These are phyloP conservation scores for Cryptus viduatorius DNA, from an alignment of 2,888 invertebrate species.

Conservation along the genomic window DNA sequence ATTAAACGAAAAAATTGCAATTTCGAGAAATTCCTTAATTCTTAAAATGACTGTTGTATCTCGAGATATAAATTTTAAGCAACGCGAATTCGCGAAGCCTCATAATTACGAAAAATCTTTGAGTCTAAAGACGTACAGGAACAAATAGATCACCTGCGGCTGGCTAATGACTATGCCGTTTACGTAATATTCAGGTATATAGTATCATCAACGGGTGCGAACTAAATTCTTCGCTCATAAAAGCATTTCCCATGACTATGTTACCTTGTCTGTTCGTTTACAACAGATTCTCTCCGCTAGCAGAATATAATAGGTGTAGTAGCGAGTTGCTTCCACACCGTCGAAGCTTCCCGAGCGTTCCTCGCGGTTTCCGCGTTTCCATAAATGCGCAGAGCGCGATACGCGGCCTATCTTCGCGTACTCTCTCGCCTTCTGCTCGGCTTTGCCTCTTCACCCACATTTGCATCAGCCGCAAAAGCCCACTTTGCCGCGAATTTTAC, in stretches of 20 bases:
- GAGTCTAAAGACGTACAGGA: not conserved
- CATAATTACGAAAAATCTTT: not conserved
- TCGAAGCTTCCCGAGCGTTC: constrained; percentile 11
- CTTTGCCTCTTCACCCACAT: constrained; percentile 63
- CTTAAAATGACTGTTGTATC: too few species aligned
- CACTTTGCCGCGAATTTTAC: not conserved
- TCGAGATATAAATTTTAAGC: too few species aligned
- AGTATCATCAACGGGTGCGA: constrained; percentile 9
- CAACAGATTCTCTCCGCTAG: not conserved
- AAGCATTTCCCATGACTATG: constrained; percentile 56
- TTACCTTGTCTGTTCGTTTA: constrained; percentile 28
- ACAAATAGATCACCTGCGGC: not conserved
- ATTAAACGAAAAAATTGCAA: constrained; percentile 18
- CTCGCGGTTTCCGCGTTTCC: constrained; percentile 66
- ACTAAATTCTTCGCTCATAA: constrained; percentile 37
- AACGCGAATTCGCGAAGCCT: too few species aligned
- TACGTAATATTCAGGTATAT: constrained; percentile 25
- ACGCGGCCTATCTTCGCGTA: constrained; percentile 12
- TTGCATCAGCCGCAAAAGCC: constrained; percentile 15
- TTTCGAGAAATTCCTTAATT: too few species aligned
- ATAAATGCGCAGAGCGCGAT: constrained; percentile 49
- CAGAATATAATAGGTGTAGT: constrained; percentile 1
- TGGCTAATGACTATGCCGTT: not conserved
- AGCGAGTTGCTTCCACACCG: not conserved
- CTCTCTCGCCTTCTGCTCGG: constrained; percentile 24